These are phyloP conservation scores for Himantopus leucocephalus DNA, from an alignment of 2,113 vertebrate genomes.

Conservation along the genomic window DNA sequence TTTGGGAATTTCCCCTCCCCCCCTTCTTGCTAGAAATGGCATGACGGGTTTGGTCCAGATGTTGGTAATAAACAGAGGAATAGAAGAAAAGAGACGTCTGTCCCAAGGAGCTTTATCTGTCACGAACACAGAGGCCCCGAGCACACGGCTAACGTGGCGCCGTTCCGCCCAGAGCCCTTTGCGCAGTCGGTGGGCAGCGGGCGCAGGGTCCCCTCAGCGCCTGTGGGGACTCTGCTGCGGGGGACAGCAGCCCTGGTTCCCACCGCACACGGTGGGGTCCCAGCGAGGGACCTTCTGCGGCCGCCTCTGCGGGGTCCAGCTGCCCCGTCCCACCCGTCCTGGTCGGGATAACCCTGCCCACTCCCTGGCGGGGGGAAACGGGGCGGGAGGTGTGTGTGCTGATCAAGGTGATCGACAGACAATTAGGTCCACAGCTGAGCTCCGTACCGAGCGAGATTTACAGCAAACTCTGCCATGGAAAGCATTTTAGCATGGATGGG, in stretches of 20 bases:
- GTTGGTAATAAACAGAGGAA: neutral
- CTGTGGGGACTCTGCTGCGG: neutral
- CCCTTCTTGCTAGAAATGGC: neutral
- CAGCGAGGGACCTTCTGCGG: neutral
- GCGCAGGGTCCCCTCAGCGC: neutral
- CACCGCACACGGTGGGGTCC: rapidly evolving
- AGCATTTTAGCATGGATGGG: rapidly evolving
- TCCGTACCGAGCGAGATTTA: rapidly evolving
- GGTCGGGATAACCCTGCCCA: rapidly evolving
- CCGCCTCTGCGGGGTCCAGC: rapidly evolving
- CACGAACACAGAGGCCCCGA: neutral
- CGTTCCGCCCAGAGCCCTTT: neutral
- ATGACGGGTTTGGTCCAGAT: neutral
- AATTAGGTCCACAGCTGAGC: neutral
- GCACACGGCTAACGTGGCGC: rapidly evolving
- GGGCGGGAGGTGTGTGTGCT: neutral
- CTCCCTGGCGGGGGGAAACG: neutral
- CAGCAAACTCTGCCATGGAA: neutral
- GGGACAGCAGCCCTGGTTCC: neutral
- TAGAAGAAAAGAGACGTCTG: neutral
- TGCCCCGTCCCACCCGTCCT: neutral
- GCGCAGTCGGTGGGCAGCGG: neutral
- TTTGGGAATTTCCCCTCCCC: neutral
- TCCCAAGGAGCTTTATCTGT: neutral
- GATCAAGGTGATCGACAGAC: neutral